These are phyloP conservation scores for Drosophila athabasca DNA, from an alignment of 1,140 invertebrate species.

Conservation along the genomic window DNA sequence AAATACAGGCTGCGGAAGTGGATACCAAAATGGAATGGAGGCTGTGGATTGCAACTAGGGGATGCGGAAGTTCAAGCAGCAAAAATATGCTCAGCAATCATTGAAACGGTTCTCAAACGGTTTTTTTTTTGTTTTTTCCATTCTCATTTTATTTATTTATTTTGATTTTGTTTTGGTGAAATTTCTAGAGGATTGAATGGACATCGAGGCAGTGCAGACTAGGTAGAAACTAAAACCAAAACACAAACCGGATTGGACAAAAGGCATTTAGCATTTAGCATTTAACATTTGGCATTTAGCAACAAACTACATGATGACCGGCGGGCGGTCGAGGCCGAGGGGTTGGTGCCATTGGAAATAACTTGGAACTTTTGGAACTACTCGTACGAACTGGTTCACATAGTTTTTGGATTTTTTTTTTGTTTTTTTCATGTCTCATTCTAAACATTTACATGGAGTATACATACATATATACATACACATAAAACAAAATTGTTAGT, in stretches of 20 bases:
- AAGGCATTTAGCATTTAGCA: constrained; percentile 11
- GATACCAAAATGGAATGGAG: constrained; percentile 2
- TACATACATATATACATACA: constrained; percentile 33
- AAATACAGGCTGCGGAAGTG: constrained; percentile 6
- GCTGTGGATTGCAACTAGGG: no score
- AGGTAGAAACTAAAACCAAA: constrained; percentile 30
- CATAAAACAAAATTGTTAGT: constrained; percentile 43
- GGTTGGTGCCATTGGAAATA: constrained; percentile 39
- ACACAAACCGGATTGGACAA: constrained; percentile 27
- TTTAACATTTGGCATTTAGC: constrained; percentile 32
- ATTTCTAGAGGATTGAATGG: constrained; percentile 22
- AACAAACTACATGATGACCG: constrained; percentile 35
- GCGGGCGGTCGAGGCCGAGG: constrained; percentile 16
- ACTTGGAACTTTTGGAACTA: constrained; percentile 9
- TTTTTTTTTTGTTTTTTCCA: background rate
- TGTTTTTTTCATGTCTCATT: constrained; percentile 28
- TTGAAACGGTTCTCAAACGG: constrained; percentile 5
- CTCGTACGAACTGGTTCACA: background rate
- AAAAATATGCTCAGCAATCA: constrained; percentile 33
- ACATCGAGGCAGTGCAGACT: constrained; percentile 43
- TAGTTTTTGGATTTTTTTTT: constrained; percentile 16
- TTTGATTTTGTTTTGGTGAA: constrained; percentile 15
- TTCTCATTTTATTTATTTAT: background rate
- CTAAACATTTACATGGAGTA: constrained; percentile 37
- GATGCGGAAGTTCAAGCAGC: constrained; percentile 18